These are phyloP conservation scores for Drosophila busckii DNA, from an alignment of 1,140 invertebrate genomes.

Conservation along the genomic window DNA sequence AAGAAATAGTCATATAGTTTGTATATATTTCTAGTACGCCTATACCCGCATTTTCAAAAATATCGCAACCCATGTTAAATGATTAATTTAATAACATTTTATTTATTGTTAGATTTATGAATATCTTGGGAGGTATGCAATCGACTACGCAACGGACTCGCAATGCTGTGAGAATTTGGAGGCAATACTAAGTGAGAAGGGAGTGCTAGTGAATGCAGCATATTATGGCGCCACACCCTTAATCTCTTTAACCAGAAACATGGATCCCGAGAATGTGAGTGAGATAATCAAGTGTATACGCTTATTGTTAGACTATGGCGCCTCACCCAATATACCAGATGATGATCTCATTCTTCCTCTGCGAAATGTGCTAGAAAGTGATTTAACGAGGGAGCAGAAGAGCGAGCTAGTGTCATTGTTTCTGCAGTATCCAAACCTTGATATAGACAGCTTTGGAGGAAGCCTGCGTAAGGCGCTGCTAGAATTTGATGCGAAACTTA, in stretches of 20 bases:
- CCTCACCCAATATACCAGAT: constrained; percentile 83
- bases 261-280: constrained; percentile 79
- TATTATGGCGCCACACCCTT: constrained; percentile 82
- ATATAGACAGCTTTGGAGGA: constrained; percentile 81
- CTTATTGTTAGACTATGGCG: constrained; percentile 81
- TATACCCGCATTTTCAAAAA: too few relatives aligned
- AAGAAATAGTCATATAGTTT: too few relatives aligned
- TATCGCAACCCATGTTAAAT: too few relatives aligned
- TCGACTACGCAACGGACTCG: constrained; percentile 84
- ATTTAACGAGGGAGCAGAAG: constrained; percentile 78
- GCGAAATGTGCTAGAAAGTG: constrained; percentile 82
- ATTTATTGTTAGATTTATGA: too few relatives aligned
- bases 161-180: constrained; percentile 80
- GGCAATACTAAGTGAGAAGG: constrained; percentile 80
- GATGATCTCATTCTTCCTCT: constrained; percentile 82
- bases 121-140: too few relatives aligned
- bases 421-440: constrained; percentile 78
- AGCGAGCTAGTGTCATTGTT: constrained; percentile 79
- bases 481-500: constrained; percentile 82
- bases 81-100: too few relatives aligned
- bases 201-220: constrained; percentile 80
- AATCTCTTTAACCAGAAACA: constrained; percentile 81
- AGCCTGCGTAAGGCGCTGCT: constrained; percentile 80
- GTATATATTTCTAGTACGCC: too few relatives aligned
- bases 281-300: constrained; percentile 74